Percentiles rank a stretch among this genome's conserved stretches.
Conservation (phyloP, 2,113 vertebrate species). For the Gallinago media region DNA sequence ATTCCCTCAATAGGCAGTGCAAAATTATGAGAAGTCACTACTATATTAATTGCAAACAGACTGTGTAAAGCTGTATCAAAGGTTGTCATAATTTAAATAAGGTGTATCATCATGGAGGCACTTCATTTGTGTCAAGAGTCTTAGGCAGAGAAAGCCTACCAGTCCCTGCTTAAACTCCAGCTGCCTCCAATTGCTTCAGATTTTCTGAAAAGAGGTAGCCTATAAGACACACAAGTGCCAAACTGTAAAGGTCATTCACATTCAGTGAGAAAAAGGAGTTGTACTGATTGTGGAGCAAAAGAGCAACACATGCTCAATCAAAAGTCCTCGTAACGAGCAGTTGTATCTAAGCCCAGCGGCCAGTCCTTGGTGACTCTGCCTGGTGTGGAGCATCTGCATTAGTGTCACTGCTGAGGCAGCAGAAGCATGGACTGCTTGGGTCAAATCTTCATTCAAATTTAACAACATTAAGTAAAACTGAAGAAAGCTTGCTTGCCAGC, state of each 20-base stretch:
- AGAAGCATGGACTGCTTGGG: not conserved
- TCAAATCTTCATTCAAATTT: not conserved
- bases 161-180: not conserved
- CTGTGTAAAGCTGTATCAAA: not conserved
- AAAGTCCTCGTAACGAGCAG: not conserved
- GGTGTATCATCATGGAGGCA: rapidly evolving
- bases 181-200: not conserved
- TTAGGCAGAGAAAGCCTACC: not conserved
- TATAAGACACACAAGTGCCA: not conserved
- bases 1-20: not conserved
- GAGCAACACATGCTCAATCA: not conserved
- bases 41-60: not conserved
- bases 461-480: not conserved
- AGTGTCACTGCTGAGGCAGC: not conserved
- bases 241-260: not conserved
- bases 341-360: not conserved
- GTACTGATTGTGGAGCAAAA: not conserved
- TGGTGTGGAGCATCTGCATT: not conserved
- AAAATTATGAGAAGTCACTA: not conserved
- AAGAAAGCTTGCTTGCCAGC: not conserved
- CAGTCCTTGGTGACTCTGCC: not conserved
- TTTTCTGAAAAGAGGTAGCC: not conserved
- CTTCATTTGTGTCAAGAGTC: not conserved
- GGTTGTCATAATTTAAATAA: not conserved
- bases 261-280: not conserved